Base-by-base conservation (phyloP, 2,113 vertebrate species). In the Galbula dea region DNA sequence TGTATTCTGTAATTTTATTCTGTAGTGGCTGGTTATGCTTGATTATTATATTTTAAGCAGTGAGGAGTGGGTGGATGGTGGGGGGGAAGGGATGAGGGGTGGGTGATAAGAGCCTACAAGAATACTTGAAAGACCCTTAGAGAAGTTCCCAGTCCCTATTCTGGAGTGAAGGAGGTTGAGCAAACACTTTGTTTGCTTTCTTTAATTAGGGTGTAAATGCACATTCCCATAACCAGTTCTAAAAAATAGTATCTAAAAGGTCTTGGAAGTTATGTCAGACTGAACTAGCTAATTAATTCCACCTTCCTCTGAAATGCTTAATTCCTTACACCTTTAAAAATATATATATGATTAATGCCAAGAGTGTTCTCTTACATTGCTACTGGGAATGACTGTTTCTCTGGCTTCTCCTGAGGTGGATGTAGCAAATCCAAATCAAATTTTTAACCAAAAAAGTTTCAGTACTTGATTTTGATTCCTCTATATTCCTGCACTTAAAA, bases 401-500 rank as follows among this genome's bases (percentile, higher is more conserved):
- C 36, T 83, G 58, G 27, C 27, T 58, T 59, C 48, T 75, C 20
- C 30, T 36, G 32, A 54, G 24, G 27, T n/a, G 27, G 36, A 32
- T 24, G 7, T 3, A 78, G 23, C n/a, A 90, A 86, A 68, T 18
- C 17, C 52, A 76, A 54, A 9, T 27, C 52, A 76, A 54, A 9
- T 27, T 32, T 62, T 52, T 54, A 48, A 51, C 11, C 54, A 29
- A 39, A 3, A 7, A 19, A 24, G 7, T 41, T 32, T 21, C 14
- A n/a, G 39, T 66, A 19, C 6, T 27, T 46, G 49, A 12, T 10
- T 69, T 76, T 58, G n/a, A 61, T 55, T 75, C 52, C 39, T 43
- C 43, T 39, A 0, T 55, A 4, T 52, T 72, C 16, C 29, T 41
- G 23, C 30, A 27, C 43, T 45, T n/a, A 3, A 0, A 7, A 10